A percentile compares a stretch with the other conserved stretches of the same genome.
Evolutionary conservation across 2,797 vertebrate species (phyloP).

Genomic region (Kryptopterus vitreolus): DNA sequence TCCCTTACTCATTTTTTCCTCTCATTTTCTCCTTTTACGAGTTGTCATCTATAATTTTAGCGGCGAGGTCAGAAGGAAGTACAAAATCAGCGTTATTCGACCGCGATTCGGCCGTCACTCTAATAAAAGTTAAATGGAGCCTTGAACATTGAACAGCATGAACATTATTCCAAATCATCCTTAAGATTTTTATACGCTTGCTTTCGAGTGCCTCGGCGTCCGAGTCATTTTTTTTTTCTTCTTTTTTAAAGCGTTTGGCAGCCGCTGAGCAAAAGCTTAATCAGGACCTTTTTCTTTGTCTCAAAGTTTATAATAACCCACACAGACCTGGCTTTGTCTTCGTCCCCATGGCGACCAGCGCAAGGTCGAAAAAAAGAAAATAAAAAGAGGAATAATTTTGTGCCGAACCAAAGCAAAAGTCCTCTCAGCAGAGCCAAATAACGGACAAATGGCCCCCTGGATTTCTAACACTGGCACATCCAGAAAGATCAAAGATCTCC

Average conservation of each 20-base stretch:
- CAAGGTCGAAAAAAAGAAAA: neutral
- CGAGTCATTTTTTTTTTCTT: no score
- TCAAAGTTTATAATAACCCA: conserved; percentile 29
- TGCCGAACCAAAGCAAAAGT: neutral
- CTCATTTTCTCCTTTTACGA: conserved; percentile 42
- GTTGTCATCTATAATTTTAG: conserved; percentile 19
- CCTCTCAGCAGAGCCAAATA: neutral
- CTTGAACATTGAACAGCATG: neutral
- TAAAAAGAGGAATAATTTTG: neutral
- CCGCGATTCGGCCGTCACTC: conserved; percentile 23
- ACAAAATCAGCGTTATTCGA: conserved; percentile 35
- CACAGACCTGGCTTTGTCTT: conserved; percentile 37
- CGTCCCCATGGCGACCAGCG: conserved; percentile 37
- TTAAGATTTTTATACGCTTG: neutral
- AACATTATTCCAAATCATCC: neutral
- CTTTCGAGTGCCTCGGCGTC: neutral
- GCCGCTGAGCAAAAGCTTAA: conserved; percentile 26
- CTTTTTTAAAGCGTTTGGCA: neutral
- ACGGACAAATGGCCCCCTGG: neutral
- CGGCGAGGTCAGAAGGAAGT: conserved; percentile 35
- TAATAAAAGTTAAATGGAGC: conserved; percentile 34
- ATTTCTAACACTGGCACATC: neutral
- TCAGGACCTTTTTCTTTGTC: conserved; percentile 13
- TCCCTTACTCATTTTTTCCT: neutral
- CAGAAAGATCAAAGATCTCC: neutral